Base-by-base conservation (phyloP, 1,140 invertebrate species). In the Sesamia nonagrioides region DNA sequence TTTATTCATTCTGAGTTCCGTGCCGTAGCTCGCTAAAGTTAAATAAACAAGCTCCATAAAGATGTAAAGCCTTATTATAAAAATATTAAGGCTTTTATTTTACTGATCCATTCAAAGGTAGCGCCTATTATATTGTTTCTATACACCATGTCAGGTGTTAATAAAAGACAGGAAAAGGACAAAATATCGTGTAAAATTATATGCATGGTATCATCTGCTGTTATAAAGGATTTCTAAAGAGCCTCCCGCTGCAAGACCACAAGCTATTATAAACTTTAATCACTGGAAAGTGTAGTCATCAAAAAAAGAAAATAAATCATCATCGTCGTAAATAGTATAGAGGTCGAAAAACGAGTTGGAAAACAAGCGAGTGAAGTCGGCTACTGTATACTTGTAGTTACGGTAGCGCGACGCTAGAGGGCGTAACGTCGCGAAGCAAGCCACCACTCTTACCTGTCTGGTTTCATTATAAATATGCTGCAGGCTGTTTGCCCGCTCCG, bases 381-480 rank as follows among this genome's bases (percentile, higher is more conserved):
- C 73, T 75, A 75, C 73, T 75, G 73, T 75, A 63, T 63, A 75
- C 45, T 75, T 37, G 58, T 63, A 73, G 56, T 21, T 66, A 40
- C 79, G 66, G 81, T 75, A 81, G 77, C 68, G 17, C 58, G 69
- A 45, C 76, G 79, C 83, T 81, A 78, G 71, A 56, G 78, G 72
- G 81, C 79, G 78, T 78, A 50, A 74, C 77, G 80, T 78, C 71
- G 73, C 73, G 72, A 77, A 73, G 18, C 63, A 69, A 81, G 79
- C 74, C 75, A 66, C 73, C 54, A 84, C 68, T 77, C 81, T 81
- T 82, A 79, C 82, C 80, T 86, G 88, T 85, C 86, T 86, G 84
- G 86, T 86, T 89, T 86, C 86, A 89, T 89, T 86, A 89, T 85
- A 87, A 86, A 85, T 81, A 82, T 77, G 86, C 88, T 86, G 18